These are phyloP conservation scores for Amphipyra berbera DNA, from an alignment of 2,888 invertebrate species.

Conservation along the genomic window DNA sequence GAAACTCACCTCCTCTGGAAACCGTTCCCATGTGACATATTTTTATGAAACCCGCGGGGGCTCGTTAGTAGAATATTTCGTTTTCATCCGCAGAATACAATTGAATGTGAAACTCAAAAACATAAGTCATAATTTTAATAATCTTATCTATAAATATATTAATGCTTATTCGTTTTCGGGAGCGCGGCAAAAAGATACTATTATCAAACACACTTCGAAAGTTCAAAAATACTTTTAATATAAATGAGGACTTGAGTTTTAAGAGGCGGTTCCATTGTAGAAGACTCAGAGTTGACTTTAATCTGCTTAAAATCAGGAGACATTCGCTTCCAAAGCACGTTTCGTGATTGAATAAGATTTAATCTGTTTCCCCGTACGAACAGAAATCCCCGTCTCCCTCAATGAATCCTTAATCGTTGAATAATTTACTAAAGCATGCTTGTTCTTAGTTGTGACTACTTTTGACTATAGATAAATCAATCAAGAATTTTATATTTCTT, in stretches of 20 bases:
- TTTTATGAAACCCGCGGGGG: conserved; percentile 79
- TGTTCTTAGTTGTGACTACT: conserved; percentile 66
- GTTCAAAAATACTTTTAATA: conserved; percentile 68
- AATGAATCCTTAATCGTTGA: conserved; percentile 80
- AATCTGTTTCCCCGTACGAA: conserved; percentile 82
- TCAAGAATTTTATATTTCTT: conserved; percentile 33
- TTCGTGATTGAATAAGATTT: conserved; percentile 82
- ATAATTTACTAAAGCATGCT: conserved; percentile 81
- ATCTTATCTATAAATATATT: conserved; percentile 69
- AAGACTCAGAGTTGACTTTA: conserved; percentile 77
- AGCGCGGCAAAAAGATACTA: conserved; percentile 68
- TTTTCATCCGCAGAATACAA: conserved; percentile 85
- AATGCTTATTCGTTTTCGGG: conserved; percentile 64
- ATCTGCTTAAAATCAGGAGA: conserved; percentile 82
- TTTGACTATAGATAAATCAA: conserved; percentile 57
- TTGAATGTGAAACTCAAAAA: conserved; percentile 86
- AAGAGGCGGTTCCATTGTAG: conserved; percentile 73
- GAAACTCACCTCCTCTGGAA: conserved; percentile 82
- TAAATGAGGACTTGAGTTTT: conserved; percentile 71
- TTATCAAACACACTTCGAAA: conserved; percentile 67
- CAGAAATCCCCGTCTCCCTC: conserved; percentile 72
- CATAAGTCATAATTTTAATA: conserved; percentile 84
- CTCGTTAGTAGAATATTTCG: conserved; percentile 86
- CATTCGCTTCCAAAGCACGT: conserved; percentile 86
- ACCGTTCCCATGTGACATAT: conserved; percentile 77